Conservation (phyloP, 1,140 invertebrate genomes). For the Andricus grossulariae region DNA sequence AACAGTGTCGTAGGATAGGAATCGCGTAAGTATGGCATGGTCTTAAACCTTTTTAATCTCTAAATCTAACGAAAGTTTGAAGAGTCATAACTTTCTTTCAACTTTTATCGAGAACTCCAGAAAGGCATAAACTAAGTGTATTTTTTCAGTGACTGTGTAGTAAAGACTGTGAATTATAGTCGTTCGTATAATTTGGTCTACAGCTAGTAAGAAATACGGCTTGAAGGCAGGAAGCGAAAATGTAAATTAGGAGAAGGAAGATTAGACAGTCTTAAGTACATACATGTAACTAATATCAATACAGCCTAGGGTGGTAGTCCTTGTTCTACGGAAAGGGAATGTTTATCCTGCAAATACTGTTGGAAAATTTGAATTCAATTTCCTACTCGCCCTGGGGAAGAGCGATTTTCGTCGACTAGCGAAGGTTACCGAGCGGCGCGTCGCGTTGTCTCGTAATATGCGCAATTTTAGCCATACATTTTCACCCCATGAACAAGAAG, state of each 20-base stretch:
- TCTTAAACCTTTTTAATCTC: too few species aligned
- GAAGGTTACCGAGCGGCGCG: slow-evolving; percentile 37
- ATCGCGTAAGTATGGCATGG: too few species aligned
- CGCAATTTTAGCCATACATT: slow-evolving; percentile 39
- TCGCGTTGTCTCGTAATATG: slow-evolving; percentile 51
- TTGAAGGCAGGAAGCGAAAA: slow-evolving; percentile 13
- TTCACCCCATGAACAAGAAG: not conserved
- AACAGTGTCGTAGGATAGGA: too few species aligned
- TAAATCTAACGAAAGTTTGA: too few species aligned
- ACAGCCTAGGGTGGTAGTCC: slow-evolving; percentile 15
- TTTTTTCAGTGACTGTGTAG: not conserved
- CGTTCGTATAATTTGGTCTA: slow-evolving; percentile 1
- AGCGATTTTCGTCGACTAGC: slow-evolving; percentile 43
- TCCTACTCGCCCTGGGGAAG: slow-evolving; percentile 43
- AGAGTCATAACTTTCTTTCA: too few species aligned
- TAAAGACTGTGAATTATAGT: not conserved
- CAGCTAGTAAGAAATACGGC: not conserved
- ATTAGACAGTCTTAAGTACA: slow-evolving; percentile 30
- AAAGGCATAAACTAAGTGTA: too few species aligned
- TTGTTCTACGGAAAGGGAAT: slow-evolving; percentile 56
- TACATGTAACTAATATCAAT: slow-evolving; percentile 29
- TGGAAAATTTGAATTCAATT: slow-evolving; percentile 69
- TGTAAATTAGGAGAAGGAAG: slow-evolving; percentile 14
- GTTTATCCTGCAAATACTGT: slow-evolving; percentile 66
- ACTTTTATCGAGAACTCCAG: too few species aligned